A percentile compares a stretch with the other conserved stretches of the same genome.
Evolutionary conservation across 92 coral and sea anemone species (phyloP).

Genomic region (Anthopleura xanthogrammica): DNA sequence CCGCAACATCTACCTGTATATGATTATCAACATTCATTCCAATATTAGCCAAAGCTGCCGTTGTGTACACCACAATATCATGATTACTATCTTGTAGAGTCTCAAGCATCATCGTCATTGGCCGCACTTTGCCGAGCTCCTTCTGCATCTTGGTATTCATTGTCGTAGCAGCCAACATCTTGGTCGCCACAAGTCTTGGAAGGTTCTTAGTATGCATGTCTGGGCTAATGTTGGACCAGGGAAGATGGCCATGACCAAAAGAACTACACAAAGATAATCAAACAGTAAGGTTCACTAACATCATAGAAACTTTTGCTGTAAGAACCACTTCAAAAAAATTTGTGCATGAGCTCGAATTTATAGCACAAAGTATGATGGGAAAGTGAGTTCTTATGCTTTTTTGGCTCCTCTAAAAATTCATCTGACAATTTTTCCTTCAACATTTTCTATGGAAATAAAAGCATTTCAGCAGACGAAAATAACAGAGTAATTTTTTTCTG

Average conservation of each 20-base stretch:
- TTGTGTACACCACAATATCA: constrained; percentile 80
- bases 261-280: constrained; percentile 37
- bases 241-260: constrained; percentile 64
- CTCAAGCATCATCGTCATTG: constrained; percentile 73
- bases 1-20: constrained; percentile 40
- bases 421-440: no score
- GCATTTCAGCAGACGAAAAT: no score
- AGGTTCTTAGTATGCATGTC: constrained; percentile 74
- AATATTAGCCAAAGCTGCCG: constrained; percentile 87
- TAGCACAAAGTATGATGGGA: no score
- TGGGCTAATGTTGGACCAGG: constrained; percentile 38
- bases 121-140: constrained; percentile 81
- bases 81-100: constrained; percentile 73
- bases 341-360: no score
- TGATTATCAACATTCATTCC: constrained; percentile 80
- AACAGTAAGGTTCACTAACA: neutral
- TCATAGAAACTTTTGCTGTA: no score
- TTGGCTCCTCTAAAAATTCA: no score
- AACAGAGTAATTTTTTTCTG: no score
- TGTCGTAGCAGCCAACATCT: constrained; percentile 91
- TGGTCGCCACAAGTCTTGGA: constrained; percentile 87
- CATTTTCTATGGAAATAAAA: no score
- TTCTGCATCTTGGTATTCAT: constrained; percentile 93
- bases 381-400: no score
- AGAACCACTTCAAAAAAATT: no score